These are phyloP conservation scores for Chrysogorgia sp. DNA, from an alignment of 92 coral and sea anemone species.

Conservation along the genomic window DNA sequence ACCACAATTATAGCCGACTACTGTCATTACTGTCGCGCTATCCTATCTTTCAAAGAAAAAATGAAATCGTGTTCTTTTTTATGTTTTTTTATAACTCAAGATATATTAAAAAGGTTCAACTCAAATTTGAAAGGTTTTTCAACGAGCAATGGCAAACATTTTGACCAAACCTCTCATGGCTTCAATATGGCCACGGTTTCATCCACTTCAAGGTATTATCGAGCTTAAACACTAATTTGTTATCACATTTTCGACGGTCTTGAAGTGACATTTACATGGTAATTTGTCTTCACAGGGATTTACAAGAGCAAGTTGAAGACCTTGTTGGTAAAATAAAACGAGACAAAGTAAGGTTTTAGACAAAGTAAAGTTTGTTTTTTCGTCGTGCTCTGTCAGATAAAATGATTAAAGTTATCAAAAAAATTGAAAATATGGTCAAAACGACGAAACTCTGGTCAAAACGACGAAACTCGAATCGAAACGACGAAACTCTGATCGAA, in stretches of 20 bases:
- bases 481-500: too few relatives aligned
- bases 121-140: constrained; percentile 80
- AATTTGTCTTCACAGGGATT: too few relatives aligned
- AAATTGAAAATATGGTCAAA: too few relatives aligned
- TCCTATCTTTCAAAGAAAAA: background rate
- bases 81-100: constrained; percentile 46
- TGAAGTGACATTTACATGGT: too few relatives aligned
- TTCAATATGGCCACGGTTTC: constrained; percentile 69
- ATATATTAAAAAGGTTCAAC: constrained; percentile 74
- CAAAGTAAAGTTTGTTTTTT: too few relatives aligned
- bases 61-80: constrained; percentile 10
- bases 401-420: too few relatives aligned
- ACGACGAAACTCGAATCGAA: too few relatives aligned
- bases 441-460: too few relatives aligned
- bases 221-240: background rate
- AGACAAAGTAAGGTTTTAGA: constrained; percentile 68
- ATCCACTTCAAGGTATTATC: constrained; percentile 65
- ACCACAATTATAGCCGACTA: background rate
- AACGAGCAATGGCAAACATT: constrained; percentile 29
- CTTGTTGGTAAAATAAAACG: constrained; percentile 61
- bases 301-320: constrained; percentile 69
- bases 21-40: too few relatives aligned
- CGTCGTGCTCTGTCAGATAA: too few relatives aligned
- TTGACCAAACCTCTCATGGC: constrained; percentile 23
- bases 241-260: background rate